phyloP scores from a whole-genome alignment of 2,888 invertebrate species.

The Phytoseiulus persimilis region DNA sequence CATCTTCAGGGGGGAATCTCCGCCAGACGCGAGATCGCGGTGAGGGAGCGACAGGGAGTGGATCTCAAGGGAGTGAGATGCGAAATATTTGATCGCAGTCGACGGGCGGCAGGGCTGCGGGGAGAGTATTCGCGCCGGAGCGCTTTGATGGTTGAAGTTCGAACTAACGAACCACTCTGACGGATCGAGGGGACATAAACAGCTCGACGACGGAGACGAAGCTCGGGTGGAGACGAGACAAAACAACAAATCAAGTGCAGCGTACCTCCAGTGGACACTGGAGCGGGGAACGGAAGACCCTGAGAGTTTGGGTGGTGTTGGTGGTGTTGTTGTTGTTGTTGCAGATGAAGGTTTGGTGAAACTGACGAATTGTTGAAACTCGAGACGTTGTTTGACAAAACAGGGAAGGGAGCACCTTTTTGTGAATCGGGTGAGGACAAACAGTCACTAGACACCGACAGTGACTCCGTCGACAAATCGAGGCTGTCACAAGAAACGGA shows the following conservation, averaged over 20 bases:
- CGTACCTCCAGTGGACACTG: conserved; percentile 12
- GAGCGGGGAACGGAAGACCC: not conserved
- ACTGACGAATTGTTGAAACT: not conserved
- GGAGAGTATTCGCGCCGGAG: no score
- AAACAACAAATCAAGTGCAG: not conserved
- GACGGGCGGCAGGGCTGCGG: no score
- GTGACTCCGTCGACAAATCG: not conserved
- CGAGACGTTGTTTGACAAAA: conserved; percentile 16
- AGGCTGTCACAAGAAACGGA: not conserved
- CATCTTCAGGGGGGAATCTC: not conserved
- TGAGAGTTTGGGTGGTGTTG: not conserved
- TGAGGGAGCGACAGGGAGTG: no score
- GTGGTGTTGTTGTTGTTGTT: conserved; percentile 24
- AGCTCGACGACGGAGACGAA: not conserved
- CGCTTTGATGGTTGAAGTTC: no score
- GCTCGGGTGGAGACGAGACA: not conserved
- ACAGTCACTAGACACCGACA: not conserved
- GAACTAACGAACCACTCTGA: no score
- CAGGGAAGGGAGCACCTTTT: not conserved
- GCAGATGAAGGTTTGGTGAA: not conserved
- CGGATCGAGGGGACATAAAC: no score
- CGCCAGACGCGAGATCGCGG: not conserved
- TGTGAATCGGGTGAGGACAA: conserved; percentile 5
- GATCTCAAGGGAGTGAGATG: no score
- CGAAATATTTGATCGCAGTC: no score